Conservation (phyloP, 2,113 vertebrate species). For the Cryptotis parvus region DNA sequence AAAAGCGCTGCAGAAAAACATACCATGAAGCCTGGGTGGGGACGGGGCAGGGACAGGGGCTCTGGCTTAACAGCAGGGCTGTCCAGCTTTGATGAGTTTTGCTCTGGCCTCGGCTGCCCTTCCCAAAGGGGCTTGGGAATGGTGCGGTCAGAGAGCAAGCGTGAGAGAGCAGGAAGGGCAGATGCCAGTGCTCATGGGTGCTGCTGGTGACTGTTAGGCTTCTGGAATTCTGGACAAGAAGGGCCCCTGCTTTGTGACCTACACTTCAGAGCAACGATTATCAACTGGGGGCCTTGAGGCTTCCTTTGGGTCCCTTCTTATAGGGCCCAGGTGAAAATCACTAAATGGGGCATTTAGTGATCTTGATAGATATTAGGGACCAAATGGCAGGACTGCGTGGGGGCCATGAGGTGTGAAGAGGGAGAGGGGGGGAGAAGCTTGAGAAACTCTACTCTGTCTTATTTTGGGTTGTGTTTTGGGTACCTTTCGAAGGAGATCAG, state of each 20-base stretch:
- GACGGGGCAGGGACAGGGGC: too few species aligned
- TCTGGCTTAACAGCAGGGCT: not conserved
- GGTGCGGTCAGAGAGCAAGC: not conserved
- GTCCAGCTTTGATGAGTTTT: not conserved
- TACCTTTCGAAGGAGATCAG: too few species aligned
- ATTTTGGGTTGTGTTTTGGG: too few species aligned
- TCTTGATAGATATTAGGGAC: too few species aligned
- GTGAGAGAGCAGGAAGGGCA: not conserved
- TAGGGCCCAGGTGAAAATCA: too few species aligned
- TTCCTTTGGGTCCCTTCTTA: too few species aligned
- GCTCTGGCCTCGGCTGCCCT: not conserved
- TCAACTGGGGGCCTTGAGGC: too few species aligned
- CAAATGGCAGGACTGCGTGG: too few species aligned
- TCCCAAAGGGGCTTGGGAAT: not conserved
- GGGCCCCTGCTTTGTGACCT: not conserved
- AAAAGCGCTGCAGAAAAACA: conserved; percentile 68
- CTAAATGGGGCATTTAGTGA: too few species aligned
- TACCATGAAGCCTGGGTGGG: conserved; percentile 41
- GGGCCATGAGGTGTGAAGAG: too few species aligned
- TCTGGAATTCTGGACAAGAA: not conserved
- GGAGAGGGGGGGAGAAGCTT: too few species aligned
- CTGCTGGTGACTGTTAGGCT: not conserved
- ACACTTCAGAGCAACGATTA: not conserved
- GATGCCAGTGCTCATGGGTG: fast-evolving
- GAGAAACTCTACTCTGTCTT: too few species aligned